These are phyloP conservation scores for Diaphora mendica DNA, from an alignment of 2,888 invertebrate species.

Conservation along the genomic window DNA sequence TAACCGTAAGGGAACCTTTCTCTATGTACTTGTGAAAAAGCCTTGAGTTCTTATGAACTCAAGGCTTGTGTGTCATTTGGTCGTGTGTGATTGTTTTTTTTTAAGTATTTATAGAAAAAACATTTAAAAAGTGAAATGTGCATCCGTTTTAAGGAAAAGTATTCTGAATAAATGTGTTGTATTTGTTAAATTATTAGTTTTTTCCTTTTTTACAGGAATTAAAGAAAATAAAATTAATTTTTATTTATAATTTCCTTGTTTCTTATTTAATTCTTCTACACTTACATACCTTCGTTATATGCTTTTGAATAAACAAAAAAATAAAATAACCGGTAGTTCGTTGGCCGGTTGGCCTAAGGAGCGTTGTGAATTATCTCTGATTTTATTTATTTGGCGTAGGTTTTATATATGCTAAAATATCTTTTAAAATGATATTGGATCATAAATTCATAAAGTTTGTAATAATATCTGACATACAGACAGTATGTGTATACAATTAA, in stretches of 20 bases:
- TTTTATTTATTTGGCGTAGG: no score
- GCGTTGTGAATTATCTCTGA: not conserved
- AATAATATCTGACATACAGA: not conserved
- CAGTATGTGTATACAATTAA: constrained; percentile 2
- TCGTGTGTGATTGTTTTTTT: not conserved
- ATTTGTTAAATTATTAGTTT: not conserved
- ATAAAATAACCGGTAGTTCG: no score
- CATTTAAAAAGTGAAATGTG: not conserved
- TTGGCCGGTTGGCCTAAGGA: not conserved
- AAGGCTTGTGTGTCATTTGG: not conserved
- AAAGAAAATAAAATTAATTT: no score
- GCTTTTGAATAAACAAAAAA: no score
- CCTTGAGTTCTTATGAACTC: not conserved
- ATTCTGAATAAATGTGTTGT: not conserved
- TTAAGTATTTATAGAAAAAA: not conserved
- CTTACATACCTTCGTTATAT: no score
- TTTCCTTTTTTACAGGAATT: no score
- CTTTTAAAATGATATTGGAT: not conserved
- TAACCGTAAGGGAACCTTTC: constrained; percentile 50
- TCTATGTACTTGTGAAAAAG: constrained; percentile 21
- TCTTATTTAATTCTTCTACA: no score
- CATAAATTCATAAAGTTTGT: not conserved
- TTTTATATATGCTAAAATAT: not conserved
- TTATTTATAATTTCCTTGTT: no score
- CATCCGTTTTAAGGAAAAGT: no score